Evolutionary conservation across 2,797 vertebrate genomes (phyloP), one percentile per base, ranked within the genome.

Genomic region (Bradypodion ventrale): DNA sequence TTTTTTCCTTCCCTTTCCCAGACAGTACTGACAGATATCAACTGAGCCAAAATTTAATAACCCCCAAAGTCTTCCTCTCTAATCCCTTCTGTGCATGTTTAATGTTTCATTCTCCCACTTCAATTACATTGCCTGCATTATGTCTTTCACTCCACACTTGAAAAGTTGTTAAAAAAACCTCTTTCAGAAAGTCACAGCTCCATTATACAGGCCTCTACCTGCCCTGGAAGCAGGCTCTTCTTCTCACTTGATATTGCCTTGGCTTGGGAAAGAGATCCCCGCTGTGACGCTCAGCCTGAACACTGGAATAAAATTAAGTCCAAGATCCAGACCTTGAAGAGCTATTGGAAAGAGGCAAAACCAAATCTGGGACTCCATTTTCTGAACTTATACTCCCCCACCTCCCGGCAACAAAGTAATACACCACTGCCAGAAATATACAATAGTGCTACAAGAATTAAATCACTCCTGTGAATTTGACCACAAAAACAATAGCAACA

Each of bases 241-340:
- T 98, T 99, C 97, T 96, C 98, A 99, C 98, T 97, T 99, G 97
- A 96, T 96, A 98, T 98, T 98, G 98, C 97, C 96, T 98, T 96
- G 97, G 96, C 96, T 94, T 96, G 89, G 94, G 89, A 94, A 96
- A 94, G 93, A 94, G 95, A 95, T 95, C 93, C 96, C 96, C 3
- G 95, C 89, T 19, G 96, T 90, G 96, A 94, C 85, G 90, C 94
- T 93, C 93, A 93, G 92, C 91, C 94, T 94, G 95, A 93, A 96
- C 92, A 78, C 90, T 70, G 93, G 93, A 93, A 95, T 87, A 94
- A 96, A 96, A 97, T 96, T 94, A 96, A 93, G 90, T 89, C 29
- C 91, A 91, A 92, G 92, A 89, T 92, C 90, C 91, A 93, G 94
- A 89, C 94, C 90, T 90, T 91, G 89, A 91, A 89, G 87, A 93